Conservation (phyloP, 2,113 vertebrate species). For the Macquaria ambigua region DNA sequence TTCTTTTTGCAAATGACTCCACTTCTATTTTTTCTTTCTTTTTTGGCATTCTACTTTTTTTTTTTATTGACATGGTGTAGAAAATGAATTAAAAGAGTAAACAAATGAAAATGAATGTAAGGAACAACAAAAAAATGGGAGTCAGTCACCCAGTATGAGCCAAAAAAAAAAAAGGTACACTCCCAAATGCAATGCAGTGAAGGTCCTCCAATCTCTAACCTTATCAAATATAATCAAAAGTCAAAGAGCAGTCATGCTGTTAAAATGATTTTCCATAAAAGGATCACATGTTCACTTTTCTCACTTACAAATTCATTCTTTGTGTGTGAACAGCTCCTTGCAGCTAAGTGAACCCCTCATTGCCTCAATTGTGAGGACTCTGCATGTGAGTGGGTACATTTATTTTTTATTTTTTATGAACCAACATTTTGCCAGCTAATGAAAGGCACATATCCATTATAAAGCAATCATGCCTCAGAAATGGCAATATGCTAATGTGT, state of each 20-base stretch:
- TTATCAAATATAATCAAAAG: conserved; percentile 30
- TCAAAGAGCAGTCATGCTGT: conserved; percentile 28
- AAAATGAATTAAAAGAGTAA: neutral
- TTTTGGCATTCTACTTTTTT: neutral
- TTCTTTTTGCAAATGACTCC: neutral
- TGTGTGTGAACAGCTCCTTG: conserved; percentile 17
- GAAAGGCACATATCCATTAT: conserved; percentile 17
- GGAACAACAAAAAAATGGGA: neutral
- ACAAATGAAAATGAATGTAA: neutral
- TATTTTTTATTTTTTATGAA: neutral
- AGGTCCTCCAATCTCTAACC: neutral
- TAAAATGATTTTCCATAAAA: conserved; percentile 47
- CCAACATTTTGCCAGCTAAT: neutral
- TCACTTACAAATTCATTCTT: conserved; percentile 33
- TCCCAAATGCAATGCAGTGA: neutral
- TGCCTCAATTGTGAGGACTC: neutral
- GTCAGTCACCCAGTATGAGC: neutral
- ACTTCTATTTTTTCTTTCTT: neutral
- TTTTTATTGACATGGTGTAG: too few species aligned
- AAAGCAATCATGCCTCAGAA: conserved; percentile 15
- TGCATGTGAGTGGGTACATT: neutral
- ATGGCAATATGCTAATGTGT: conserved; percentile 22
- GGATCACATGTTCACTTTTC: conserved; percentile 33
- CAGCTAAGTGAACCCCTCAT: conserved; percentile 25
- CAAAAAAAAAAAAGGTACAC: too few species aligned